A percentile compares a stretch with the other conserved stretches of the same genome.
Evolutionary conservation across 2,888 invertebrate species (phyloP).

Genomic region (Trissolcus japonicus): DNA sequence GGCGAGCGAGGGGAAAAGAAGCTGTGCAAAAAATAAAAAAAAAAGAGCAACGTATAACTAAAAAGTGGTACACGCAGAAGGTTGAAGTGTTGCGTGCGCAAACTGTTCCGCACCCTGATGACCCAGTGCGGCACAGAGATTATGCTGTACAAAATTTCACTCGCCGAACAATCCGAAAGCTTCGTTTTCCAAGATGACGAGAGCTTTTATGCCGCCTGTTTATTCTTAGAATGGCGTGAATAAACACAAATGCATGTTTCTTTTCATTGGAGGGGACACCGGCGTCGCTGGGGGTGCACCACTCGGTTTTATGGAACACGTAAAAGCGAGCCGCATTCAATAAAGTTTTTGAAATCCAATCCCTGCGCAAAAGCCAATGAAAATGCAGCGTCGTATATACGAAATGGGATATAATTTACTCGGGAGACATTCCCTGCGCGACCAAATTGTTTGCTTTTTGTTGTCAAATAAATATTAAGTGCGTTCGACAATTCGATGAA

Average conservation of each 20-base stretch:
- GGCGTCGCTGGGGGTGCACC: too few relatives aligned
- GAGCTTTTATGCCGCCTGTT: constrained; percentile 27
- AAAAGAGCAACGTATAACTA: neutral
- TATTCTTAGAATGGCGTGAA: constrained; percentile 4
- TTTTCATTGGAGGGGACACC: constrained; percentile 17
- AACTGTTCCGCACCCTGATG: constrained; percentile 11
- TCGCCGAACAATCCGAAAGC: constrained; percentile 31
- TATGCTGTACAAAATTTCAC: constrained; percentile 45
- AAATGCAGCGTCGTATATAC: constrained; percentile 5
- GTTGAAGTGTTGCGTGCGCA: constrained; percentile 37
- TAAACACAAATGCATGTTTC: constrained; percentile 41
- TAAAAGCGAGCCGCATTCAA: constrained; percentile 32
- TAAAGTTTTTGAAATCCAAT: constrained; percentile 38
- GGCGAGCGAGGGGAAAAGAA: constrained; percentile 26
- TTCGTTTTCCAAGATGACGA: constrained; percentile 45
- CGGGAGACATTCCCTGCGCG: constrained; percentile 5
- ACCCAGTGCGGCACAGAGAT: constrained; percentile 23
- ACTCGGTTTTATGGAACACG: constrained; percentile 21
- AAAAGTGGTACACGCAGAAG: constrained; percentile 16
- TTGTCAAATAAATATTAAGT: constrained; percentile 25
- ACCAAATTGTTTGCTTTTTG: constrained; percentile 13
- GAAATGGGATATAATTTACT: constrained; percentile 28
- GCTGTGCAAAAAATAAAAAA: neutral
- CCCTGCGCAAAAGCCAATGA: constrained; percentile 14
- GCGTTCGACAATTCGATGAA: constrained; percentile 2